These are phyloP conservation scores for Macroglossus sobrinus DNA, from an alignment of 2,113 vertebrate genomes.

Conservation along the genomic window DNA sequence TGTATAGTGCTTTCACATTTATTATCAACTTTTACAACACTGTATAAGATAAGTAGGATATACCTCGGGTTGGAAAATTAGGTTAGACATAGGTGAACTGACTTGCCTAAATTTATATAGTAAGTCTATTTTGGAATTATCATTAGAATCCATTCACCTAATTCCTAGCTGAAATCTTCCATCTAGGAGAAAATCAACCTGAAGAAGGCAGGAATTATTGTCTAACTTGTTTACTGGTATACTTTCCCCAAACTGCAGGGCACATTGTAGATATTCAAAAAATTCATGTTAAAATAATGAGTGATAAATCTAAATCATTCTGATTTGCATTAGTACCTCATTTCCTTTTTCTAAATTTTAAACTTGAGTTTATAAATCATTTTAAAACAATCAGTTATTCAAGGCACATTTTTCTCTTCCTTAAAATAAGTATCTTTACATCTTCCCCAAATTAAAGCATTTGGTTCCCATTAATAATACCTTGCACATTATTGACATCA, in stretches of 20 bases:
- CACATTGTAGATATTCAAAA: background rate
- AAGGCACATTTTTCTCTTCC: background rate
- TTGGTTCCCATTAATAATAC: background rate
- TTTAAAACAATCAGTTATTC: background rate
- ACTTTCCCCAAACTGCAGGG: background rate
- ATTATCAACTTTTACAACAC: background rate
- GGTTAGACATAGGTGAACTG: background rate
- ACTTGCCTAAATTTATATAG: background rate
- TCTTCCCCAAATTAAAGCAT: background rate
- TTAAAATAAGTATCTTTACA: background rate
- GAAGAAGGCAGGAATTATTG: background rate
- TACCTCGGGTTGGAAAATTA: background rate
- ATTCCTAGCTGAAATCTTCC: background rate
- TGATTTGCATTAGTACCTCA: background rate
- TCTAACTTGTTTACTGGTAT: background rate
- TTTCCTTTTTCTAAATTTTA: constrained; percentile 21
- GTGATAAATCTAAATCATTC: background rate
- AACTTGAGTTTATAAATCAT: background rate
- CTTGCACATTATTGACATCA: background rate
- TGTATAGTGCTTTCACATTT: background rate
- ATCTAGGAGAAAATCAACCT: background rate
- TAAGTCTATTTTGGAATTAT: background rate
- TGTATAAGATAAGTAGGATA: background rate
- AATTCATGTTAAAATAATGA: background rate
- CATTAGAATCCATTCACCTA: background rate